These are phyloP conservation scores for Aldabrachelys gigantea DNA, from an alignment of 2,113 vertebrate genomes.

Conservation along the genomic window DNA sequence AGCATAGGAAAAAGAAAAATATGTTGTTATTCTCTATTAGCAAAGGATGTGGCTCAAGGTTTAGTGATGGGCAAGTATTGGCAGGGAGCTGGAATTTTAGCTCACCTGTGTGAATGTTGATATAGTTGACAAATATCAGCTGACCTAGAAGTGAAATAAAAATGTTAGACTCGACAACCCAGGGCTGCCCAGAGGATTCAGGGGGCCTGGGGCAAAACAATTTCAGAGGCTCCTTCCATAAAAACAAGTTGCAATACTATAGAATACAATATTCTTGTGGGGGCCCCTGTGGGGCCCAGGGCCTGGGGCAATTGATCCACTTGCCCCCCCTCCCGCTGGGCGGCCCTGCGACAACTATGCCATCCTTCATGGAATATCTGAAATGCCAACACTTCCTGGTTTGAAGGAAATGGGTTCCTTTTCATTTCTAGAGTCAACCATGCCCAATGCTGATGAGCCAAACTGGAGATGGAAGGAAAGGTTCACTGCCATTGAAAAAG, in stretches of 20 bases:
- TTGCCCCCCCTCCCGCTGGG: no score
- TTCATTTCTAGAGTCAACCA: constrained; percentile 32
- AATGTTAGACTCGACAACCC: constrained; percentile 10
- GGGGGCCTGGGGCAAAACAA: no score
- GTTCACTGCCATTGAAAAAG: background rate
- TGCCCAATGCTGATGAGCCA: background rate
- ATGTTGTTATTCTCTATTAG: constrained; percentile 50
- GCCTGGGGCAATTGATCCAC: no score
- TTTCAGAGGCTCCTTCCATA: no score
- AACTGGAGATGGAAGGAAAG: background rate
- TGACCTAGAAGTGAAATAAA: background rate
- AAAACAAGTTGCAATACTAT: no score
- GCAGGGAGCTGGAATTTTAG: background rate
- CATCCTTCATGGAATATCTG: constrained; percentile 2
- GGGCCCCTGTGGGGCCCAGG: no score
- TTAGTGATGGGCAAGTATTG: constrained; percentile 5
- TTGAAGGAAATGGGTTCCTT: constrained; percentile 25
- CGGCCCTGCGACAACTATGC: background rate
- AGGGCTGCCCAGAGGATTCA: no score
- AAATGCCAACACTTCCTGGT: background rate
- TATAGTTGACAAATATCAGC: background rate
- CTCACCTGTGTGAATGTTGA: constrained; percentile 5
- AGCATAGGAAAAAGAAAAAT: constrained; percentile 43
- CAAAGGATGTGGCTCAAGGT: background rate
- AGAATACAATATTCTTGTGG: no score